phyloP scores from a whole-genome alignment of 2,888 invertebrate genomes.

The Cylloceria caligata region DNA sequence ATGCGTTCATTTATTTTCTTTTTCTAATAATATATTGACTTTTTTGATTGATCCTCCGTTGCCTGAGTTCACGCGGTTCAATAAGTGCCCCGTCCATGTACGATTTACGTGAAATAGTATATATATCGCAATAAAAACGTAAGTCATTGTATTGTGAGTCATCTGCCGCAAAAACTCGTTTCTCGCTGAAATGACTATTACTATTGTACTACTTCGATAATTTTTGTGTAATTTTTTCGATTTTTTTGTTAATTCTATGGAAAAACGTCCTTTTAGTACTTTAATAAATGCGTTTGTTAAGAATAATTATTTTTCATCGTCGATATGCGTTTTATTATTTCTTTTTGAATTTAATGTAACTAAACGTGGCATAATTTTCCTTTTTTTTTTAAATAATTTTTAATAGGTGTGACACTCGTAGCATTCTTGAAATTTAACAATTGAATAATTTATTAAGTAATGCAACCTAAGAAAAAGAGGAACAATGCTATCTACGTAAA shows the following conservation, averaged over 20 bases:
- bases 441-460: background rate
- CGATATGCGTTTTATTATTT: background rate
- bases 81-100: conserved; percentile 52
- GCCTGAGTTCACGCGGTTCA: conserved; percentile 27
- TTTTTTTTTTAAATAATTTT: background rate
- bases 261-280: conserved; percentile 74
- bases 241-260: conserved; percentile 69
- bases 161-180: conserved; percentile 48
- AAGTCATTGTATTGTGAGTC: conserved; percentile 37
- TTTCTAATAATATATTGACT: conserved; percentile 52
- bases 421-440: background rate
- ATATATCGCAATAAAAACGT: conserved; percentile 49
- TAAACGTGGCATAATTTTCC: background rate
- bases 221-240: conserved; percentile 76
- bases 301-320: conserved; percentile 62
- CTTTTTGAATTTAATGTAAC: background rate
- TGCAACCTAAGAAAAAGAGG: background rate
- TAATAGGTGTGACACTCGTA: background rate
- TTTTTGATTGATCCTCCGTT: conserved; percentile 42
- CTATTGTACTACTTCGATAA: conserved; percentile 71
- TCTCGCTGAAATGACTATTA: conserved; percentile 59
- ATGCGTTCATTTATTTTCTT: conserved; percentile 43
- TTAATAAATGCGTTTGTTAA: conserved; percentile 79
- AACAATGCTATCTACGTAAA: background rate
- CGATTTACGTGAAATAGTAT: conserved; percentile 29